Evolutionary conservation across 2,888 invertebrate species (phyloP).

Genomic region (Oxycera nigricornis): DNA sequence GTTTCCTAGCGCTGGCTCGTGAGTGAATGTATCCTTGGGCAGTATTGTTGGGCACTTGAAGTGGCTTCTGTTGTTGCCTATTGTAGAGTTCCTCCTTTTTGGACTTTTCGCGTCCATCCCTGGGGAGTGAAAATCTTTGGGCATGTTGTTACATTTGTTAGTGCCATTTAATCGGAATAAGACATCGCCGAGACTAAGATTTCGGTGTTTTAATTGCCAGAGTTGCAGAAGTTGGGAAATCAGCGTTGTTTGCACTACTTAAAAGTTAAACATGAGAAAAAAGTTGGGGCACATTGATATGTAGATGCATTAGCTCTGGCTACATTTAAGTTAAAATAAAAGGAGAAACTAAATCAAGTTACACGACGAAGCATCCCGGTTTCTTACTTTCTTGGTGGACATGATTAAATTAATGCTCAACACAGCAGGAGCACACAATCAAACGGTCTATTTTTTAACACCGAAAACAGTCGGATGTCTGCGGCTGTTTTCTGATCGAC

Average conservation of each 20-base stretch:
- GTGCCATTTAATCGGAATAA: slow-evolving; percentile 3
- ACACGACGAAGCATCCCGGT: no score
- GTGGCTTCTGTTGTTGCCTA: slow-evolving; percentile 43
- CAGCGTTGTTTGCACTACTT: slow-evolving; percentile 25
- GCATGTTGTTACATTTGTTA: slow-evolving; percentile 11
- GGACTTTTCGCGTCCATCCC: neutral
- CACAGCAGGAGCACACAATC: no score
- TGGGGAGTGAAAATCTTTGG: slow-evolving; percentile 23
- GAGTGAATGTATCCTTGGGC: slow-evolving; percentile 40
- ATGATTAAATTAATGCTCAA: no score
- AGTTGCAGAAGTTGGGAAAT: slow-evolving; percentile 23
- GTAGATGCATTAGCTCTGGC: no score
- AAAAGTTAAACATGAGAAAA: slow-evolving; percentile 15
- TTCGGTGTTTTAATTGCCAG: slow-evolving; percentile 35
- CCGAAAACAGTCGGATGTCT: no score
- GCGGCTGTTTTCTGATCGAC: no score
- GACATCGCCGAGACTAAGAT: slow-evolving; percentile 15
- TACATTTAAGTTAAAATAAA: no score
- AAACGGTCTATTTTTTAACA: no score
- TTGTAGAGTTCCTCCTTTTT: slow-evolving; percentile 38
- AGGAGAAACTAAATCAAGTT: no score
- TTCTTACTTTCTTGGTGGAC: no score
- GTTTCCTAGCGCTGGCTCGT: slow-evolving; percentile 46
- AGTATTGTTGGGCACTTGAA: slow-evolving; percentile 44
- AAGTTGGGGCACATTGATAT: no score